Evolutionary conservation across 2,888 invertebrate species (phyloP).

Genomic region (Nomada fucata): DNA sequence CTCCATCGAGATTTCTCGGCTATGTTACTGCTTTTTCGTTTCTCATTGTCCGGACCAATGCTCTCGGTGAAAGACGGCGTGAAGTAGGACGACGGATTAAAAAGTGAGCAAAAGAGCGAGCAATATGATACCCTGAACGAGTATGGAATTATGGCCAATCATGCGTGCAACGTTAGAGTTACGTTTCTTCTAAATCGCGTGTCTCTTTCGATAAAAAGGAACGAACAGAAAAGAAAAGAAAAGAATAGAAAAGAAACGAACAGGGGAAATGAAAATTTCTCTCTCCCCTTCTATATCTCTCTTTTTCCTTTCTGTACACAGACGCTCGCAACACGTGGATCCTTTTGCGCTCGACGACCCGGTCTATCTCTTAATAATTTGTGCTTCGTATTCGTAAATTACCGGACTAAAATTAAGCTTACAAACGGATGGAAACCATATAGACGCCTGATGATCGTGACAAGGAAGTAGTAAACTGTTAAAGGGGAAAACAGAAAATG

Average conservation of each 20-base stretch:
- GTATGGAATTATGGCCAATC: constrained; percentile 41
- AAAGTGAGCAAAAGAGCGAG: constrained; percentile 20
- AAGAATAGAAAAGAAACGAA: not conserved
- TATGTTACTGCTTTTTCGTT: not conserved
- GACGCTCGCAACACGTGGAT: constrained; percentile 71
- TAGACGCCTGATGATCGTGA: constrained; percentile 40
- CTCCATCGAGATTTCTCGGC: constrained; percentile 52
- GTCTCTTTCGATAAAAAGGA: not conserved
- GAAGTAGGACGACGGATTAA: constrained; percentile 14
- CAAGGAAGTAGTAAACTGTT: constrained; percentile 31
- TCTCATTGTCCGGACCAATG: not conserved
- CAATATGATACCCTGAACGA: constrained; percentile 2
- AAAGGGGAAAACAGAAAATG: constrained; percentile 7
- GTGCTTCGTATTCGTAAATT: constrained; percentile 67
- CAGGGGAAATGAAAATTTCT: constrained; percentile 5
- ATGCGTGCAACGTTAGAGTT: constrained; percentile 65
- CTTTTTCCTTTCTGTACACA: not conserved
- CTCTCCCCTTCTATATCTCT: not conserved
- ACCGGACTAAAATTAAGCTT: constrained; percentile 59
- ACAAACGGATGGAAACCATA: constrained; percentile 63
- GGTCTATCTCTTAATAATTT: constrained; percentile 74
- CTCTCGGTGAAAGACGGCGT: constrained; percentile 19
- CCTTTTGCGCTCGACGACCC: constrained; percentile 73
- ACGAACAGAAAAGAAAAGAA: not conserved
- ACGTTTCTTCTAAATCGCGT: not conserved